These are phyloP conservation scores for Malthinus flaveolus DNA, from an alignment of 2,888 invertebrate genomes.

Conservation along the genomic window DNA sequence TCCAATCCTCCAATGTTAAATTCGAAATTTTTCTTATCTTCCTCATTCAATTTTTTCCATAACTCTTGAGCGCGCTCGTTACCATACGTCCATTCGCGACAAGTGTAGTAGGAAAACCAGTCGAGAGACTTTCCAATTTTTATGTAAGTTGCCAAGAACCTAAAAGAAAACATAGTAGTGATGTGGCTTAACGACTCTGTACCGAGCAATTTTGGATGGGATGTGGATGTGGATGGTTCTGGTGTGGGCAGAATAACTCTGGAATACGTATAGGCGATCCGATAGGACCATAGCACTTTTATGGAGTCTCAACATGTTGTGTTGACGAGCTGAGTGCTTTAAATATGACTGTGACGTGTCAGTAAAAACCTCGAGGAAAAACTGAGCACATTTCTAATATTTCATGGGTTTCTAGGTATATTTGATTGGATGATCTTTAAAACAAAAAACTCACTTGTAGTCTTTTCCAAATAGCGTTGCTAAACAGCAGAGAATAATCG, in stretches of 20 bases:
- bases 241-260: too few relatives aligned
- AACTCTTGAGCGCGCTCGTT: conserved; percentile 60
- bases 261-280: too few relatives aligned
- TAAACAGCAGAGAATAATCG: conserved; percentile 61
- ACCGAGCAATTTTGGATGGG: not conserved
- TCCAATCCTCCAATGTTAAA: conserved; percentile 71
- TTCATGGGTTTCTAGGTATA: too few relatives aligned
- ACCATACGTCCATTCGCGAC: conserved; percentile 62
- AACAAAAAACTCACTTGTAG: conserved; percentile 53
- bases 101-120: conserved; percentile 76
- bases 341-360: too few relatives aligned
- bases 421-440: too few relatives aligned
- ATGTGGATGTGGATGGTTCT: too few relatives aligned
- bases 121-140: conserved; percentile 79
- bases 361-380: too few relatives aligned
- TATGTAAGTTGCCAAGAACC: conserved; percentile 78
- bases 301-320: too few relatives aligned
- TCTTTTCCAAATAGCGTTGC: conserved; percentile 53
- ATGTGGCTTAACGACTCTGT: not conserved
- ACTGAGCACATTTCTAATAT: too few relatives aligned
- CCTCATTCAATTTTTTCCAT: conserved; percentile 56
- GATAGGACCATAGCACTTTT: too few relatives aligned
- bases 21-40: conserved; percentile 62
- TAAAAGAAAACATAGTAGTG: conserved; percentile 42
- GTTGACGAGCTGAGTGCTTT: too few relatives aligned